phyloP scores from a whole-genome alignment of 2,113 vertebrate species.

The Coregonus clupeaformis region DNA sequence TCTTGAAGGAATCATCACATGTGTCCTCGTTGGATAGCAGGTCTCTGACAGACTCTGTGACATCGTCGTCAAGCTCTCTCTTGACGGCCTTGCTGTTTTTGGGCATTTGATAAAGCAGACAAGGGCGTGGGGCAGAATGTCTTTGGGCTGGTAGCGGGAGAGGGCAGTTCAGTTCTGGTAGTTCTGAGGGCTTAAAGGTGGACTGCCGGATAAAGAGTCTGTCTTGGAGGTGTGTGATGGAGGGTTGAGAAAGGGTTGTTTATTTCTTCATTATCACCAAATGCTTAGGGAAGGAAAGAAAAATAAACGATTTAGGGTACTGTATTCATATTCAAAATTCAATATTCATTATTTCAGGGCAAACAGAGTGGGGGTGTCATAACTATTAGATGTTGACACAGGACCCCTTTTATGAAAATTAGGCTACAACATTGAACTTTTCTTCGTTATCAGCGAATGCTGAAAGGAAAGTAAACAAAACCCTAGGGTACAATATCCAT shows the following conservation, averaged over 20 bases:
- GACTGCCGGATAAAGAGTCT: conserved; percentile 22
- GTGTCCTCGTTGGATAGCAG: conserved; percentile 95
- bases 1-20: conserved; percentile 91
- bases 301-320: conserved; percentile 12
- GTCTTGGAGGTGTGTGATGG: conserved; percentile 6
- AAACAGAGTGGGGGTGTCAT: no score
- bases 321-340: not conserved
- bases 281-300: conserved; percentile 50
- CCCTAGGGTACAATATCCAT: no score
- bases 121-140: conserved; percentile 58
- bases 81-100: conserved; percentile 96
- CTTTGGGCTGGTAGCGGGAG: conserved; percentile 34
- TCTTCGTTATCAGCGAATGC: no score
- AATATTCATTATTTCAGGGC: not conserved
- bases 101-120: conserved; percentile 87
- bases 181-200: not conserved
- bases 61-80: conserved; percentile 95
- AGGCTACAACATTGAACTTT: no score
- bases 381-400: no score
- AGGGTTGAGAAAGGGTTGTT: conserved; percentile 27
- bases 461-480: no score
- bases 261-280: conserved; percentile 71
- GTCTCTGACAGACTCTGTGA: conserved; percentile 94
- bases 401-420: no score
- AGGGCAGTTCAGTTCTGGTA: conserved; percentile 11